Evolutionary conservation across 2,113 vertebrate species (phyloP), one percentile per base, ranked within the genome.

Genomic region (Elephantulus edwardii): DNA sequence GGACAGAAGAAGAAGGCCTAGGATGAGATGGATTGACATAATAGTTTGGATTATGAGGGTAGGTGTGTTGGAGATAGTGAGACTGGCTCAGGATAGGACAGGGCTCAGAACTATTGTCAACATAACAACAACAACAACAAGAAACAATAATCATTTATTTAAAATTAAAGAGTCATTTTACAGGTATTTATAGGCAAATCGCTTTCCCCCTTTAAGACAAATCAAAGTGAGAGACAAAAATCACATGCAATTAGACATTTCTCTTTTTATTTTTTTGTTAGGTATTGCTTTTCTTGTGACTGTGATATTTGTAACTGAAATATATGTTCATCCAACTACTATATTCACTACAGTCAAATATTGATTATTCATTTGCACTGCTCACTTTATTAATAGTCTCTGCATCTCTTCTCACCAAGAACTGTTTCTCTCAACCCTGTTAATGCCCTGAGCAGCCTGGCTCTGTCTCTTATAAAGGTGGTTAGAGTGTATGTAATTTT

Each of bases 181-280:
- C 94, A 96, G 68, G 20, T n/a, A n/a, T n/a, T n/a, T n/a, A n/a
- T 94, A 95, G 93, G 91, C 82, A 96, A 95, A 96, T 60, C 42
- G 81, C 94, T 56, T 93, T 92, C n/a, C 91, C 83, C 90, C 79
- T 93, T 96, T 84, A 64, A 92, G 66, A 86, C 86, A 91, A 91
- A 93, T 84, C 70, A 82, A 90, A 12, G 66, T 86, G 11, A 86
- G 93, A 88, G 94, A 68, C 80, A 94, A 94, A 96, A 93, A 95
- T 40, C 91, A 94, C 97, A 97, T 97, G 96, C 96, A 95, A 93
- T 94, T 68, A 92, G 97, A 94, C 62, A 83, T 58, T 92, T 79
- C 87, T 92, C n/a, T n/a, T n/a, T n/a, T n/a, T n/a, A n/a, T n/a
- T 85, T 79, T 91, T 94, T 92, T 75, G 75, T 50, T 88, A 88